phyloP scores from a whole-genome alignment of 2,797 vertebrate genomes.

The Sciaenops ocellatus region DNA sequence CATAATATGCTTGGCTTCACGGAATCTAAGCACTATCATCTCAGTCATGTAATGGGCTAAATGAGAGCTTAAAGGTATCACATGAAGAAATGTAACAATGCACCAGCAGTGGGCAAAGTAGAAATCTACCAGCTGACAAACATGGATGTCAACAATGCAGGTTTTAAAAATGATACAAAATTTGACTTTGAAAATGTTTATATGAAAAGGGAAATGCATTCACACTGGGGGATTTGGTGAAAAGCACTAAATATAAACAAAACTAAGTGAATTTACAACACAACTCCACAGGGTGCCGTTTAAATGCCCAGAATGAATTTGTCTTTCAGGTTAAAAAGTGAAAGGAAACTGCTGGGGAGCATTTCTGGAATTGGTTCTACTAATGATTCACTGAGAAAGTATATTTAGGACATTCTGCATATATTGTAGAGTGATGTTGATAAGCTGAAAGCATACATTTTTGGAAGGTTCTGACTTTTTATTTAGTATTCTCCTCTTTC shows the following conservation, averaged over 20 bases:
- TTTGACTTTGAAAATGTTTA: not conserved
- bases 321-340: not conserved
- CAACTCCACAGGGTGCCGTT: not conserved
- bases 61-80: slow-evolving; percentile 12
- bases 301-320: slow-evolving; percentile 18
- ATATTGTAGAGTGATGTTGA: not conserved
- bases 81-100: not conserved
- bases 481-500: not conserved
- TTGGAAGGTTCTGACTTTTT: slow-evolving; percentile 1
- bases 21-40: slow-evolving; percentile 32
- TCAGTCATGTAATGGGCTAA: slow-evolving; percentile 46
- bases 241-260: not conserved
- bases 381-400: not conserved
- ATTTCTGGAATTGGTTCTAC: not conserved
- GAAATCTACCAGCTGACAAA: not conserved
- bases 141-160: not conserved
- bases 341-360: not conserved
- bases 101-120: not conserved
- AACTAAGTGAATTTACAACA: not conserved
- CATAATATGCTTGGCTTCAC: slow-evolving; percentile 42
- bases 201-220: not conserved
- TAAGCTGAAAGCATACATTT: not conserved
- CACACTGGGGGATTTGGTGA: not conserved
- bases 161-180: not conserved
- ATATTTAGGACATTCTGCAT: not conserved